These are phyloP conservation scores for Dendropsophus ebraccatus DNA, from an alignment of 2,113 vertebrate species.

Conservation along the genomic window DNA sequence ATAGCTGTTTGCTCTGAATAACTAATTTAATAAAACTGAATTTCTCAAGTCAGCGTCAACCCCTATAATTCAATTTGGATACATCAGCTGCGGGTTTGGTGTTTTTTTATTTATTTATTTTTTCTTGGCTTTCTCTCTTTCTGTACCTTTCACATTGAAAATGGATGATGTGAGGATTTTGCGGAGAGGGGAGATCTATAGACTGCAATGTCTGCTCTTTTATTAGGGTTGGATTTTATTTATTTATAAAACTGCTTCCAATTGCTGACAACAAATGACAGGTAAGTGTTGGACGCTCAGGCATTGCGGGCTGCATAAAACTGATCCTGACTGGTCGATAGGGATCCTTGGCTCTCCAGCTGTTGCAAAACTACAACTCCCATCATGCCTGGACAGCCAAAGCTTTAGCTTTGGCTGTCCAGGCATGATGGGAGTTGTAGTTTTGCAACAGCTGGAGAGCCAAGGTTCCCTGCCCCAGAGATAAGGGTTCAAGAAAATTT, in stretches of 20 bases:
- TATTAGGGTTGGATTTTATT: conserved; percentile 12
- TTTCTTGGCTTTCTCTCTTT: conserved; percentile 44
- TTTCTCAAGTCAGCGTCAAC: conserved; percentile 53
- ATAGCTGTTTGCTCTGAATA: conserved; percentile 54
- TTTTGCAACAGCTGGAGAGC: no score
- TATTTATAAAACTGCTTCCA: not conserved
- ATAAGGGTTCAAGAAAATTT: no score
- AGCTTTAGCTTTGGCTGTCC: no score
- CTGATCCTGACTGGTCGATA: no score
- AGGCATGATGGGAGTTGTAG: no score
- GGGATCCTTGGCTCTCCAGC: no score
- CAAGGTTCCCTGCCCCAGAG: no score
- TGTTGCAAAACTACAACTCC: no score
- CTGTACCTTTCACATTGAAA: conserved; percentile 58
- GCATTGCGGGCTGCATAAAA: not conserved
- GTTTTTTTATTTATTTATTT: not conserved
- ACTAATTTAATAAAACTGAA: conserved; percentile 57
- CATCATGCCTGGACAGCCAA: no score
- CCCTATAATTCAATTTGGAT: conserved; percentile 55
- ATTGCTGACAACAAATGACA: conserved; percentile 21
- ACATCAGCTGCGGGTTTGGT: conserved; percentile 26
- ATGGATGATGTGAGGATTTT: conserved; percentile 53
- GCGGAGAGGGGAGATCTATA: conserved; percentile 11
- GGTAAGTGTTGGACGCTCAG: not conserved
- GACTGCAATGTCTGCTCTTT: conserved; percentile 46